A percentile compares a stretch with the other conserved stretches of the same genome.
phyloP scores from a whole-genome alignment of 2,888 invertebrate species.

The Cotesia congregata region DNA sequence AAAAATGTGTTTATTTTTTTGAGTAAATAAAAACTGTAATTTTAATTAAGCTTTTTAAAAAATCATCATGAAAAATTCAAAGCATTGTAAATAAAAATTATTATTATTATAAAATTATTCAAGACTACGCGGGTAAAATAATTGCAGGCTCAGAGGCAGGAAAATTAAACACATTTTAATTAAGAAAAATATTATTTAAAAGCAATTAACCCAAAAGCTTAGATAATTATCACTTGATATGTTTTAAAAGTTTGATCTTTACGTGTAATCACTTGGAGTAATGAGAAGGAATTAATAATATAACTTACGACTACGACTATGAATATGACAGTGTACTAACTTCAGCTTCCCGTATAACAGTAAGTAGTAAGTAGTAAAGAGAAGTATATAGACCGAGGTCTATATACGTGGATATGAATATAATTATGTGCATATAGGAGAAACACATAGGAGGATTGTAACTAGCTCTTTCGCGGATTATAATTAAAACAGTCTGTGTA shows the following conservation, averaged over 20 bases:
- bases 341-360: neutral
- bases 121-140: too few species aligned
- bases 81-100: too few species aligned
- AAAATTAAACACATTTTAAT: neutral
- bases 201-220: constrained; percentile 28
- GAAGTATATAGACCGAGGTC: neutral
- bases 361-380: too few species aligned
- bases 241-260: neutral
- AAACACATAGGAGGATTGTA: neutral
- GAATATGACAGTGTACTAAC: constrained; percentile 2
- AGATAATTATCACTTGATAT: constrained; percentile 9
- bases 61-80: too few species aligned
- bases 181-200: constrained; percentile 19
- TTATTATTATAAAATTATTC: too few species aligned
- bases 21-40: too few species aligned
- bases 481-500: constrained; percentile 25
- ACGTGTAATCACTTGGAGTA: constrained; percentile 28
- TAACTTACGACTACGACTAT: neutral
- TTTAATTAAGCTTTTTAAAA: too few species aligned
- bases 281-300: constrained; percentile 29
- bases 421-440: constrained; percentile 1
- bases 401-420: neutral
- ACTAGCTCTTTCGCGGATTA: neutral
- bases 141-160: neutral
- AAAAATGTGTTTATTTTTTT: too few species aligned